phyloP scores from a whole-genome alignment of 2,113 vertebrate species.

The Neotoma lepida region DNA sequence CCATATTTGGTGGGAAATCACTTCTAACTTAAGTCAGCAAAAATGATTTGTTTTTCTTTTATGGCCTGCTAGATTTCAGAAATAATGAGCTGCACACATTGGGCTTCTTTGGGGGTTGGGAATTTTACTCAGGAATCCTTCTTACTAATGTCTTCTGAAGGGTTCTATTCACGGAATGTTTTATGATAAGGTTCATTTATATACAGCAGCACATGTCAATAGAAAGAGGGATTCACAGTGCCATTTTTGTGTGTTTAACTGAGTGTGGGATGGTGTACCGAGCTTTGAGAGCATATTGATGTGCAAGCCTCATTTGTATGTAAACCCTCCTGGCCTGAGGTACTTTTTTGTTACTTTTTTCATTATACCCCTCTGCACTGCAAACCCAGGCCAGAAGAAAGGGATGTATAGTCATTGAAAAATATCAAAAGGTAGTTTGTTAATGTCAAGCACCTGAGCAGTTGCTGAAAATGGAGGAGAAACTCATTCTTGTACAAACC shows the following conservation, averaged over 20 bases:
- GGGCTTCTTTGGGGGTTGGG: conserved; percentile 70
- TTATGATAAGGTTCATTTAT: conserved; percentile 67
- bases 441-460: conserved; percentile 16
- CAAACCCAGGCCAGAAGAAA: conserved; percentile 5
- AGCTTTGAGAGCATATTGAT: conserved; percentile 61
- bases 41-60: conserved; percentile 43
- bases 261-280: conserved; percentile 54
- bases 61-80: conserved; percentile 63
- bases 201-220: conserved; percentile 44
- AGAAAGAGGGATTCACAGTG: conserved; percentile 46
- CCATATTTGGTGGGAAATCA: conserved; percentile 56
- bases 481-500: background rate
- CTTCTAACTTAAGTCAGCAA: conserved; percentile 67
- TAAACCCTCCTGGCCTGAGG: conserved; percentile 42
- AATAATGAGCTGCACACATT: conserved; percentile 79
- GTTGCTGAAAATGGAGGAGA: background rate
- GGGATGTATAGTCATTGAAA: conserved; percentile 24
- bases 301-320: conserved; percentile 59
- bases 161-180: conserved; percentile 14
- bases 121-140: conserved; percentile 71
- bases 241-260: conserved; percentile 64
- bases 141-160: conserved; percentile 66
- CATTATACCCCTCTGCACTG: conserved; percentile 26
- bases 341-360: conserved; percentile 57
- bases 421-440: conserved; percentile 50